A percentile compares a stretch with the other conserved stretches of the same genome.
These are phyloP conservation scores for Rhynchonycteris naso DNA, from an alignment of 2,797 vertebrate genomes.

Conservation along the genomic window DNA sequence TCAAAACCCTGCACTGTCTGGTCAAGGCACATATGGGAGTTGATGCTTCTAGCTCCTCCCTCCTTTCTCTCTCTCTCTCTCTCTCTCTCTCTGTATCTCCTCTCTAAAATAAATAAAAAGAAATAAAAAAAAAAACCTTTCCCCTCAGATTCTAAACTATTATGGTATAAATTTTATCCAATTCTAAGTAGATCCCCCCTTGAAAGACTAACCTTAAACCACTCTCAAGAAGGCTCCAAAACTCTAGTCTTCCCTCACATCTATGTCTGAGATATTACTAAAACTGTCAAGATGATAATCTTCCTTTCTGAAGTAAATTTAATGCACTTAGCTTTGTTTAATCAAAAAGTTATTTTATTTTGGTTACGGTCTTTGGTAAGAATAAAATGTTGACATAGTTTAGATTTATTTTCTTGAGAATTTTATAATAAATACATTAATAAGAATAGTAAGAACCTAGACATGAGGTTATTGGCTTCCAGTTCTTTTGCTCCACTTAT, in stretches of 20 bases:
- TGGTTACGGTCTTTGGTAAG: neutral
- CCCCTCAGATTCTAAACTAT: neutral
- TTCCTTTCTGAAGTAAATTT: neutral
- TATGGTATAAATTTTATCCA: neutral
- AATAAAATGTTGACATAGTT: neutral
- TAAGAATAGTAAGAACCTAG: neutral
- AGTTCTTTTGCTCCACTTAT: neutral
- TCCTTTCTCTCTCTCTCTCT: too few relatives aligned
- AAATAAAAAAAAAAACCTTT: too few relatives aligned
- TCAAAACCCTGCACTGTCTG: too few relatives aligned
- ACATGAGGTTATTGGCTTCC: neutral
- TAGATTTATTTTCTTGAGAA: neutral
- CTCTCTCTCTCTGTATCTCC: too few relatives aligned
- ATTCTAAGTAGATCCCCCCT: neutral
- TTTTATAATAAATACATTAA: neutral
- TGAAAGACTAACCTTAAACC: neutral
- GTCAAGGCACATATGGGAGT: too few relatives aligned
- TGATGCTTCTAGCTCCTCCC: too few relatives aligned
- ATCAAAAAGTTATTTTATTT: neutral
- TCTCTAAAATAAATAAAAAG: too few relatives aligned
- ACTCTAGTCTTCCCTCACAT: neutral
- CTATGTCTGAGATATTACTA: neutral
- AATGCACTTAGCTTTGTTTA: slow-evolving; percentile 2
- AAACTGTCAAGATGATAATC: neutral
- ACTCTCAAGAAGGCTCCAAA: neutral